phyloP scores from a whole-genome alignment of 2,888 invertebrate species.

The Eristalis pertinax region DNA sequence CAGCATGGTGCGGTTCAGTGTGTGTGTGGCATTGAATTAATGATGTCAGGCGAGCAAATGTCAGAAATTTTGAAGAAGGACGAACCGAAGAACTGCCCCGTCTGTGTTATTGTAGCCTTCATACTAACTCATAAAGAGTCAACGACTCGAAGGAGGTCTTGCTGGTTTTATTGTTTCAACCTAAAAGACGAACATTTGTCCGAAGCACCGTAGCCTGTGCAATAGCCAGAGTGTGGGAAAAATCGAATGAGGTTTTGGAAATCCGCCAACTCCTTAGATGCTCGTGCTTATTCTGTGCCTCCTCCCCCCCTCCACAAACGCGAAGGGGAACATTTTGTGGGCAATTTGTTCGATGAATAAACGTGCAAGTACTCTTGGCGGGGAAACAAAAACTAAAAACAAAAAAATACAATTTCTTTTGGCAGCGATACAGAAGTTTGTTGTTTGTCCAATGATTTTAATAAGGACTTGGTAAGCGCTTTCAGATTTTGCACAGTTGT shows the following conservation, averaged over 20 bases:
- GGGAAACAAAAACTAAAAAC: not conserved
- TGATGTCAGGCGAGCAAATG: constrained; percentile 29
- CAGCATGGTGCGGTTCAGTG: not conserved
- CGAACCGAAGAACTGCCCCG: not conserved
- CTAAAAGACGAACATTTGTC: not conserved
- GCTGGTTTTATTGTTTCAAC: constrained; percentile 1
- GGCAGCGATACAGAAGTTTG: not conserved
- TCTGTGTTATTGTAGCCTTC: not conserved
- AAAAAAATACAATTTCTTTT: constrained; percentile 24
- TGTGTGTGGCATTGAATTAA: constrained; percentile 34
- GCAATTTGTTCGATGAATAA: constrained; percentile 46
- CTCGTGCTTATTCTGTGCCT: constrained; percentile 13
- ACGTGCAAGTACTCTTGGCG: constrained; percentile 15
- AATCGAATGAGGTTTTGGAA: constrained; percentile 29
- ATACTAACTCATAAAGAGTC: constrained; percentile 7
- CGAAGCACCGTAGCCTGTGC: not conserved
- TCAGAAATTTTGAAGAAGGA: not conserved
- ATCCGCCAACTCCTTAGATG: constrained; percentile 36
- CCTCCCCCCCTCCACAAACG: too few species aligned
- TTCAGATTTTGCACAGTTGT: not conserved
- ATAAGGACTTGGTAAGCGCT: constrained; percentile 6
- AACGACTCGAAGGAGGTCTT: constrained; percentile 7
- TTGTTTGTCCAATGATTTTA: constrained; percentile 11
- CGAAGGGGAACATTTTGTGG: constrained; percentile 22
- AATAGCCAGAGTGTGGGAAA: not conserved